Base-by-base conservation (phyloP, 2,888 invertebrate genomes). In the Megalurothrips usitatus region DNA sequence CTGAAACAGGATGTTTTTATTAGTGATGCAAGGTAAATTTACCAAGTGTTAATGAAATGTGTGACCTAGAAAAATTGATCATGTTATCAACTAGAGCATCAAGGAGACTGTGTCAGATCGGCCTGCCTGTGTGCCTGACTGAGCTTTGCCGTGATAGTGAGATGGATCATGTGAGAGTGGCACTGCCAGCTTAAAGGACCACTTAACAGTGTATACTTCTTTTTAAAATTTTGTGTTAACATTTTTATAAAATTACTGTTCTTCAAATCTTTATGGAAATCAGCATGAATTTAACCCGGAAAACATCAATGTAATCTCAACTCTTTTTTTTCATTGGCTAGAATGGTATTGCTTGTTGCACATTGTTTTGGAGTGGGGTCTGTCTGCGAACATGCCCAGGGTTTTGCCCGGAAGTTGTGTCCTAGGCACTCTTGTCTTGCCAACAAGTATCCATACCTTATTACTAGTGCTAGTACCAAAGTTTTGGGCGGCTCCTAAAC, bases 321-420 rank as follows among this genome's bases (percentile, higher is more conserved):
- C 26, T 26, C 26, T 26, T 26, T 75, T 26, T 12, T 75, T 75
- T 75, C 26, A 12, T 75, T 75, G 68, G 68, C 68, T 75, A 75
- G 68, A 75, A 75, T 75, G 68, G 68, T 75, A 75, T 68, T 75
- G 68, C 68, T 75, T 75, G 68, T 75, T 75, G 68, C 68, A 75
- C 68, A 75, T 75, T 75, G 26, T 75, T 75, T 75, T 75, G 68
- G 68, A 75, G 68, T 75, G 12, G 68, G 26, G 68, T 75, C 68
- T 75, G 68, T 75, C 68, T 23, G 23, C 1, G 26, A 75, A 26
- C 68, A 58, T 19, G 58, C 58, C 17, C 14, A 58, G 58, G 58
- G 34, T 58, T 19, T 0, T 1, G 14, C 58, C 17, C 6, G 58
- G 14, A 11, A 58, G 58, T 12, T 75, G 68, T 75, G 68, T 58